Percentiles rank a stretch among this genome's conserved stretches.
Evolutionary conservation across 2,888 invertebrate genomes (phyloP).

Genomic region (Leptarthrus brevirostris): DNA sequence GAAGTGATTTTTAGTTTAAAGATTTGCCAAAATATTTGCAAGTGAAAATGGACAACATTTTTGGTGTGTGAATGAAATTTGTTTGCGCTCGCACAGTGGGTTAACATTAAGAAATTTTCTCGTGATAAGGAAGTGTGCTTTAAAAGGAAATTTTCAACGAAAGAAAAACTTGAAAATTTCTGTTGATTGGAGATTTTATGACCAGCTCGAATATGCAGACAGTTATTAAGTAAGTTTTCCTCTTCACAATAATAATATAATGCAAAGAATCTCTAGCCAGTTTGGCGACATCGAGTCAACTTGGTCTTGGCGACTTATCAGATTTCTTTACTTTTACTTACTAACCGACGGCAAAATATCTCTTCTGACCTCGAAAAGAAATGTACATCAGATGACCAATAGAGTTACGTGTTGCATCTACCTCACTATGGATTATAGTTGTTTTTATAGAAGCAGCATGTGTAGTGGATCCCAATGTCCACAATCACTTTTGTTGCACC

Average conservation of each 20-base stretch:
- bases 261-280: neutral
- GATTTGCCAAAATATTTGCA: neutral
- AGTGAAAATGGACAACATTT: conserved; percentile 12
- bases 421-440: too few relatives aligned
- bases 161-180: neutral
- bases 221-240: conserved; percentile 63
- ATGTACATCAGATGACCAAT: neutral
- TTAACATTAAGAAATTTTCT: conserved; percentile 11
- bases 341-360: neutral
- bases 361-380: neutral
- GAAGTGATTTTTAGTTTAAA: neutral
- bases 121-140: neutral
- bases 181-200: conserved; percentile 44
- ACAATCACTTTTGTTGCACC: too few relatives aligned
- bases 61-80: conserved; percentile 8
- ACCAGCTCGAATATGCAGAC: conserved; percentile 62
- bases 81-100: neutral
- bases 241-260: neutral
- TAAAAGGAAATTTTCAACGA: neutral
- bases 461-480: too few relatives aligned
- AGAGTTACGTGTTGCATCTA: too few relatives aligned
- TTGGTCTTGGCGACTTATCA: neutral
- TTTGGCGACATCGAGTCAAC: too few relatives aligned
- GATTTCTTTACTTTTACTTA: neutral
- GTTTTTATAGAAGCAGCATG: too few relatives aligned